Evolutionary conservation across 1,140 invertebrate genomes (phyloP).

Genomic region (Cryptotermes secundus): DNA sequence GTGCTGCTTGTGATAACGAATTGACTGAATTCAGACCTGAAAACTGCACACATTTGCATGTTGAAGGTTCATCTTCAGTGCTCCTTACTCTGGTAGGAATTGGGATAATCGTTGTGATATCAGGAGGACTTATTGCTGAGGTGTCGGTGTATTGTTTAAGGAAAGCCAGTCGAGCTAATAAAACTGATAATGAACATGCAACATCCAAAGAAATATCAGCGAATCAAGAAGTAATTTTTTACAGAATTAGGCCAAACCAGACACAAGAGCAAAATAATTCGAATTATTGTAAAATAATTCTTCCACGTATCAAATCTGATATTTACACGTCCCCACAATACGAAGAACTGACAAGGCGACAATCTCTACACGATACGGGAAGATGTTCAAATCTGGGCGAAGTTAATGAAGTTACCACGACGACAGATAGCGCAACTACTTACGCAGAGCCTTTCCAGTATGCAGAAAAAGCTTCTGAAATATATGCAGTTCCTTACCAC

Average conservation of each 20-base stretch:
- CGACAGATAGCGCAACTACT: neutral
- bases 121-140: no score
- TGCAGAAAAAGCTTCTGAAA: neutral
- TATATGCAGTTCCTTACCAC: neutral
- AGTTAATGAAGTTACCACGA: neutral
- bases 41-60: no score
- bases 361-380: neutral
- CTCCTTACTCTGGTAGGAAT: no score
- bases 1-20: neutral
- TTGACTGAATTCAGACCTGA: neutral
- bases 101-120: no score
- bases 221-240: neutral
- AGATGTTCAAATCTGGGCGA: neutral
- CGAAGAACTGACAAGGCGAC: neutral
- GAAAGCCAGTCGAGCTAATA: no score
- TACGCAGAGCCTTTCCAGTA: neutral
- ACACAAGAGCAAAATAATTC: neutral
- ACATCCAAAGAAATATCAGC: neutral
- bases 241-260: neutral
- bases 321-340: neutral
- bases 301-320: neutral
- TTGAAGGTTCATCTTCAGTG: no score
- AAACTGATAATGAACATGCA: neutral
- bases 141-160: no score
- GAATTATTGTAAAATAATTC: neutral